Percentiles rank a stretch among this genome's conserved stretches.
phyloP scores from a whole-genome alignment of 2,797 vertebrate genomes.

The Platyrinchus mystaceus region DNA sequence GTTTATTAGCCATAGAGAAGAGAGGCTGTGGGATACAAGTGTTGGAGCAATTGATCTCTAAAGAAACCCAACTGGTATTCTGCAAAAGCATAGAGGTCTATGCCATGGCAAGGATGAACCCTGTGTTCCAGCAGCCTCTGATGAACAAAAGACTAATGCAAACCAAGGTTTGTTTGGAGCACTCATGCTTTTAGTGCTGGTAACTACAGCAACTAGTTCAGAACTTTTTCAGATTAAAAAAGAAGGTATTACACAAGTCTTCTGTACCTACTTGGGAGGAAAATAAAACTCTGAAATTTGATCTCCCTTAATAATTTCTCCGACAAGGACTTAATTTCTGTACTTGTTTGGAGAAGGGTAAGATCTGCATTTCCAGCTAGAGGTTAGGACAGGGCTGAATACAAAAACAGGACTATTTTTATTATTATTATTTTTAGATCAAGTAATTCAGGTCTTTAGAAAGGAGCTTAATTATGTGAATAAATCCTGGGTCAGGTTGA shows the following conservation, averaged over 20 bases:
- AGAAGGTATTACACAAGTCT: background rate
- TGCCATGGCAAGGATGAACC: background rate
- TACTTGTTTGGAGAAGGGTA: background rate
- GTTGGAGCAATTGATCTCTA: background rate
- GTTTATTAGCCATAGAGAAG: background rate
- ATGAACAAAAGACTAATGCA: background rate
- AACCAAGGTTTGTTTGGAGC: background rate
- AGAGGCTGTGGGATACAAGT: background rate
- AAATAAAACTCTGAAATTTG: background rate
- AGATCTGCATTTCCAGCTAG: background rate
- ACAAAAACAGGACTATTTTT: background rate
- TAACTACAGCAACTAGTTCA: background rate
- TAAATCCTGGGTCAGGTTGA: background rate
- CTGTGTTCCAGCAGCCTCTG: background rate
- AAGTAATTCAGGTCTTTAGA: background rate
- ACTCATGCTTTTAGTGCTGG: rapidly evolving
- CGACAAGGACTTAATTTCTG: background rate
- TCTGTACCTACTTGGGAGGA: background rate
- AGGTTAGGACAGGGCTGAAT: background rate
- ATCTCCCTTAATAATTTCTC: background rate
- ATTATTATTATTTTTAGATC: background rate
- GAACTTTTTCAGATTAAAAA: background rate
- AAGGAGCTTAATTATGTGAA: background rate
- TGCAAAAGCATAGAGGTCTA: background rate
- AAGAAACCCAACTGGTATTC: background rate